Evolutionary conservation across 2,888 invertebrate genomes (phyloP).

Genomic region (Pristionchus maxplancki): DNA sequence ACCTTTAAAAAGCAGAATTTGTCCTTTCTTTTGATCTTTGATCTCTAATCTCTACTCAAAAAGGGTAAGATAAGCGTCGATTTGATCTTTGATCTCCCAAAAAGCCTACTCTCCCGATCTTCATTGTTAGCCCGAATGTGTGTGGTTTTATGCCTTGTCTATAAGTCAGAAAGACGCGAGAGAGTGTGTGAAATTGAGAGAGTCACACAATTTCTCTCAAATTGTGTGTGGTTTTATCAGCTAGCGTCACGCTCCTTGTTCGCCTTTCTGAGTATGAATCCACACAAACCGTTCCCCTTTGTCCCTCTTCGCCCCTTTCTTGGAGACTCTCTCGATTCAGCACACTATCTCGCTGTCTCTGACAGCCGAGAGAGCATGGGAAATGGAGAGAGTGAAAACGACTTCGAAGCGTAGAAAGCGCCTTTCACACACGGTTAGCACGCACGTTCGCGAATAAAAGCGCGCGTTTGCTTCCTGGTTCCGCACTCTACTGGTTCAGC

Average conservation of each 20-base stretch:
- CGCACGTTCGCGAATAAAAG: not conserved
- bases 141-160: slow-evolving; percentile 4
- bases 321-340: not conserved
- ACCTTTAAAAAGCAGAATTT: not conserved
- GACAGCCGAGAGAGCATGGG: not conserved
- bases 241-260: not conserved
- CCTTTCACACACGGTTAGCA: not conserved
- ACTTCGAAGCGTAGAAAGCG: too few relatives aligned
- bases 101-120: not conserved
- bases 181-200: too few relatives aligned
- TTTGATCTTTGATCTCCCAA: not conserved
- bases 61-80: too few relatives aligned
- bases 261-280: too few relatives aligned
- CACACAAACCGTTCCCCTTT: slow-evolving; percentile 7
- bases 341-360: not conserved
- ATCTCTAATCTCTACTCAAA: not conserved
- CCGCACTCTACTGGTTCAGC: too few relatives aligned
- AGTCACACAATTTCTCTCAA: too few relatives aligned
- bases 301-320: not conserved
- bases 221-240: not conserved
- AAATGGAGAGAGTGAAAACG: not conserved
- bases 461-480: not conserved
- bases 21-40: not conserved
- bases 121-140: not conserved
- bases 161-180: too few relatives aligned